These are phyloP conservation scores for Drosophila merina DNA, from an alignment of 2,888 invertebrate species.

Conservation along the genomic window DNA sequence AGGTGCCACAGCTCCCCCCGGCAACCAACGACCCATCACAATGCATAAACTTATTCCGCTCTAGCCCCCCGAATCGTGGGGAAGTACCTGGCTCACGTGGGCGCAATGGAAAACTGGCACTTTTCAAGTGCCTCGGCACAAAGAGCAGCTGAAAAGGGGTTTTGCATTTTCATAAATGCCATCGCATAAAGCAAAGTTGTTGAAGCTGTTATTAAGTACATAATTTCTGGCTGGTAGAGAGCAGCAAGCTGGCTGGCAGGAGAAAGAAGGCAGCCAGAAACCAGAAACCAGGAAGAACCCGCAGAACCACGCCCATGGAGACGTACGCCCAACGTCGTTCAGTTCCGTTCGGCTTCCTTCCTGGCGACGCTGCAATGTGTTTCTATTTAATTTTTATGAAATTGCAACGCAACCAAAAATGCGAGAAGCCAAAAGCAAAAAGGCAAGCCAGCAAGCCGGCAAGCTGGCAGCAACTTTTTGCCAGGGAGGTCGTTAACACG, in stretches of 20 bases:
- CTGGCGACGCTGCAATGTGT: constrained; percentile 50
- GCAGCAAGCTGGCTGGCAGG: constrained; percentile 19
- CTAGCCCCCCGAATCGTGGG: constrained; percentile 7
- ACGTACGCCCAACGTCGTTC: constrained; percentile 8
- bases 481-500: constrained; percentile 77
- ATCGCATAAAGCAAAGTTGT: constrained; percentile 74
- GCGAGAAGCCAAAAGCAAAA: constrained; percentile 61
- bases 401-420: constrained; percentile 74
- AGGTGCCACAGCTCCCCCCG: not conserved
- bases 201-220: constrained; percentile 77
- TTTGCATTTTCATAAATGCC: constrained; percentile 78
- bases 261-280: constrained; percentile 22
- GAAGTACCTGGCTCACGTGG: constrained; percentile 19
- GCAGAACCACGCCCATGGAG: constrained; percentile 31
- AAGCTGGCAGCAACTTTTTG: constrained; percentile 68
- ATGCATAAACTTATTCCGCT: constrained; percentile 40
- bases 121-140: constrained; percentile 61
- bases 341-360: constrained; percentile 8
- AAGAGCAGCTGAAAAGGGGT: constrained; percentile 51
- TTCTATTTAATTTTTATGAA: constrained; percentile 79
- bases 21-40: constrained; percentile 33
- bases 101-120: constrained; percentile 48
- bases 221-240: constrained; percentile 57
- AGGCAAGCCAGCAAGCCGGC: constrained; percentile 53
- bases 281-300: constrained; percentile 7